phyloP scores from a whole-genome alignment of 2,888 invertebrate genomes.

The Sipha maydis region DNA sequence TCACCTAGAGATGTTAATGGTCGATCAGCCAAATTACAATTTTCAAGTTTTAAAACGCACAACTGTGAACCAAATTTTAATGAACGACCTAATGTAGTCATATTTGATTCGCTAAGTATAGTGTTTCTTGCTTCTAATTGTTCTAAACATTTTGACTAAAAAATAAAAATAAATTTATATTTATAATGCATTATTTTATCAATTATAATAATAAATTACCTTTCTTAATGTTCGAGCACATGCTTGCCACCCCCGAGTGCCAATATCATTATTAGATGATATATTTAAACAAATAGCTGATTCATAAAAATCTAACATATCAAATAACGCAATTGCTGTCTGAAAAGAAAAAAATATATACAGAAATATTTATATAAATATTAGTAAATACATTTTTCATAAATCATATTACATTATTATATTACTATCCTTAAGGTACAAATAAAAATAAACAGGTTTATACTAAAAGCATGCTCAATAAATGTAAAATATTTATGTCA shows the following conservation, averaged over 20 bases:
- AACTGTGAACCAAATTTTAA: slow-evolving; percentile 78
- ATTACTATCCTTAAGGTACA: no score
- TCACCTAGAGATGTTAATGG: slow-evolving; percentile 80
- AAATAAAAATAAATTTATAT: slow-evolving; percentile 61
- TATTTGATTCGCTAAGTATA: slow-evolving; percentile 75
- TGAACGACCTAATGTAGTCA: slow-evolving; percentile 79
- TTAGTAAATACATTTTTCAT: neutral
- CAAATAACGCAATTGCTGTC: slow-evolving; percentile 81
- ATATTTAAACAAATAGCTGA: slow-evolving; percentile 81
- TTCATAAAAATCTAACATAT: slow-evolving; percentile 94
- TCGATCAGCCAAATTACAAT: slow-evolving; percentile 79
- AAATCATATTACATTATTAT: neutral
- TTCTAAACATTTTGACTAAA: slow-evolving; percentile 77
- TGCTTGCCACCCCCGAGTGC: slow-evolving; percentile 84
- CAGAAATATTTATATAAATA: neutral
- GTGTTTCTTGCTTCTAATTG: slow-evolving; percentile 76
- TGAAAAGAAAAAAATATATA: slow-evolving; percentile 61
- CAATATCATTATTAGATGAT: slow-evolving; percentile 80
- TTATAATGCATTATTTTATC: neutral
- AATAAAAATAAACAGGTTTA: no score
- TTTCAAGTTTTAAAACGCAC: slow-evolving; percentile 81
- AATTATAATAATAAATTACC: slow-evolving; percentile 69
- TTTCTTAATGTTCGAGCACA: slow-evolving; percentile 82
- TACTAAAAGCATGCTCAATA: no score
- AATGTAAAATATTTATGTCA: no score